Conservation (phyloP, 1,140 invertebrate species). For the Pemphigus obesinymphae region DNA sequence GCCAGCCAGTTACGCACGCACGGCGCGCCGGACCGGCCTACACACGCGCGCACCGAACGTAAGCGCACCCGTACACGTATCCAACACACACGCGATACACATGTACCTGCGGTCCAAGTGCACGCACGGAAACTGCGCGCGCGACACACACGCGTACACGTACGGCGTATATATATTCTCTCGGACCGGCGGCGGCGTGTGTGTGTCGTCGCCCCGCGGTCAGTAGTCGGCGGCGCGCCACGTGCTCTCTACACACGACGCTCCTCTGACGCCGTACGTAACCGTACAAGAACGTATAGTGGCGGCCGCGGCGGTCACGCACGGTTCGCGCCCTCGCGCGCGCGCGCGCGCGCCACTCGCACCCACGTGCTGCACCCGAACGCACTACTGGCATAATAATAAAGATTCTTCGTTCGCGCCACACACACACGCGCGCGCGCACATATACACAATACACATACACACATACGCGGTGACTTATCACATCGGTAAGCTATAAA, state of each 20-base stretch:
- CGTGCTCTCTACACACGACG: constrained; percentile 22
- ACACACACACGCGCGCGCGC: not conserved
- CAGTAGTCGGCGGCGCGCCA: constrained; percentile 30
- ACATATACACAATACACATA: not conserved
- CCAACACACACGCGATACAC: not conserved
- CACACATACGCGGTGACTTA: not conserved
- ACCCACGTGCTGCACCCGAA: not conserved
- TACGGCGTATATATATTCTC: not conserved
- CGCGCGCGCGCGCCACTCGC: no score
- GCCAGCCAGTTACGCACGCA: not conserved
- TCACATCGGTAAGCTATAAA: not conserved
- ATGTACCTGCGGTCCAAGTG: not conserved
- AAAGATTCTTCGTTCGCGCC: no score
- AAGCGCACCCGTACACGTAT: not conserved
- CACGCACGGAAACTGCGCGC: not conserved
- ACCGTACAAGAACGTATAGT: not conserved
- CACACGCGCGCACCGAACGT: not conserved
- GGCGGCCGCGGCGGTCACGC: not conserved
- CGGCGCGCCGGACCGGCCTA: not conserved
- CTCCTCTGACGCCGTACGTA: not conserved
- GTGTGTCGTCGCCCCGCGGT: not conserved
- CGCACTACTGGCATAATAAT: no score
- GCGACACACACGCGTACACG: not conserved
- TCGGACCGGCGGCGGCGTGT: no score
- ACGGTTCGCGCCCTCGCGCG: no score